Base-by-base conservation (phyloP, 2,888 invertebrate species). In the Psylliodes chrysocephalus region DNA sequence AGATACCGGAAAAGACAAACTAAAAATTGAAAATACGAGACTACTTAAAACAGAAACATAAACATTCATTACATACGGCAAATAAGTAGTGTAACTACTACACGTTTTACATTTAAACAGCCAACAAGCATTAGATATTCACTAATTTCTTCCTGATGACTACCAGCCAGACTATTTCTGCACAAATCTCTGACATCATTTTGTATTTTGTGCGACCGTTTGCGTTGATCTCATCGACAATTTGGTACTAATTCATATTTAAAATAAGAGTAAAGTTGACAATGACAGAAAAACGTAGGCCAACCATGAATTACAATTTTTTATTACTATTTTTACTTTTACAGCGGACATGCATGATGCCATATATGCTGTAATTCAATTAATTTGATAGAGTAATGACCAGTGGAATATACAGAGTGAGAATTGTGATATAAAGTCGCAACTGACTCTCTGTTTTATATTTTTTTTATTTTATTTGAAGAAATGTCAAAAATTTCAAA, bases 161-260 rank as follows among this genome's bases (percentile, higher is more conserved):
- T 10, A 28, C 15, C 14, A 15, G 14, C 42, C 22, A 18, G 15
- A 42, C 54, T 55, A 55, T 55, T 52, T 55, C 33, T 55, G 18
- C 30, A 17, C 42, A n/a, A n/a, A n/a, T 5, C 17, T 33, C 17
- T 46, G 30, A 44, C 55, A 55, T 55, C 54, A 54, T 42, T 54
- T 40, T 4, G 38, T 7, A 5, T 53, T 44, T n/a, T n/a, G n/a
- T n/a, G 17, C 22, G 7, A 42, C n/a, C n/a, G 42, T n/a, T n/a
- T n/a, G n/a, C n/a, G n/a, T 55, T 55, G 55, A 55, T 28, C 30
- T 55, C 55, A 55, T 55, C 55, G n/a, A 19, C 19, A 55, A 55
- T 55, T 55, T 33, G 14, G 19, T 42, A 18, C 30, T n/a, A 54
- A 54, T 54, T 42, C 17, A 54, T 54, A 15, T 28, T 8, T 44